Percentiles rank a stretch among this genome's conserved stretches.
Evolutionary conservation across 2,113 vertebrate genomes (phyloP).

Genomic region (Todiramphus chloris): DNA sequence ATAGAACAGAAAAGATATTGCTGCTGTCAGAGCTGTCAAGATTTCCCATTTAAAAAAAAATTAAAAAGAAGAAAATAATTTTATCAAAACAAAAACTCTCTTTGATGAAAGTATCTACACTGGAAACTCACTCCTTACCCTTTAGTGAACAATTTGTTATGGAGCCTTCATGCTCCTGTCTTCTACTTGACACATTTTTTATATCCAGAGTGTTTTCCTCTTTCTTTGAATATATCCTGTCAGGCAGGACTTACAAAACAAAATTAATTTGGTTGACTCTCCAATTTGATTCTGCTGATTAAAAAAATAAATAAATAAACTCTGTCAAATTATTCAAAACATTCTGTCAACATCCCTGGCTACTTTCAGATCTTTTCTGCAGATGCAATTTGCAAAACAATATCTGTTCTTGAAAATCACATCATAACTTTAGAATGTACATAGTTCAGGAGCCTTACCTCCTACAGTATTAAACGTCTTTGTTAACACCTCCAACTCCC

Average conservation of each 20-base stretch:
- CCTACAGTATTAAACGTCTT: neutral
- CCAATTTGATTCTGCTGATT: conserved; percentile 42
- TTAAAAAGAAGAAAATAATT: neutral
- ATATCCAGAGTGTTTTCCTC: neutral
- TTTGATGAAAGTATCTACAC: neutral
- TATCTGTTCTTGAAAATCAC: neutral
- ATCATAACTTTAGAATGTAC: neutral
- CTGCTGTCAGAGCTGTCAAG: neutral
- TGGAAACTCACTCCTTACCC: neutral
- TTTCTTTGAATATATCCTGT: conserved; percentile 28
- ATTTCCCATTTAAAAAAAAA: neutral
- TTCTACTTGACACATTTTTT: conserved; percentile 40
- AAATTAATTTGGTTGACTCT: conserved; percentile 28
- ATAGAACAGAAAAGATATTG: neutral
- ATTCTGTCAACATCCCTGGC: neutral
- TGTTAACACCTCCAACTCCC: neutral
- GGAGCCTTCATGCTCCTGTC: conserved; percentile 8
- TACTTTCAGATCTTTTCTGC: conserved; percentile 20
- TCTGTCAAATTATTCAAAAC: conserved; percentile 7
- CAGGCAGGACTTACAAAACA: conserved; percentile 14
- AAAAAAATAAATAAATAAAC: neutral
- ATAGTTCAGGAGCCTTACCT: neutral
- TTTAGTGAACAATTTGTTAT: conserved; percentile 35
- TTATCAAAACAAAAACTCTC: neutral
- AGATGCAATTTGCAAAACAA: neutral